Conservation (phyloP, 2,797 vertebrate genomes). For the Gymnoscopelus braueri region DNA sequence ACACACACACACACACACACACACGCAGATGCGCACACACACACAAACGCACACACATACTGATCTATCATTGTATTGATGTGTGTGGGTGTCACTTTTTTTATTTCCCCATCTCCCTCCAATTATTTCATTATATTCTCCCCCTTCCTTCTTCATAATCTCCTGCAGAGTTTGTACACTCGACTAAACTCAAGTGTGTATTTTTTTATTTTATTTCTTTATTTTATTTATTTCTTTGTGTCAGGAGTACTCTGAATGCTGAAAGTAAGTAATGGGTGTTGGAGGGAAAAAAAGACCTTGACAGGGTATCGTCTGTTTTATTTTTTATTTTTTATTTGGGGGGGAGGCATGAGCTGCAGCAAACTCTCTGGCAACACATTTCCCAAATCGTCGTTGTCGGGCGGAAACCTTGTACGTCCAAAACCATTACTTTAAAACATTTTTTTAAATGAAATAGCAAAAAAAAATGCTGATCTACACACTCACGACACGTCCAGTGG, state of each 20-base stretch:
- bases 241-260: conserved; percentile 70
- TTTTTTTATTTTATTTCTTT: conserved; percentile 15
- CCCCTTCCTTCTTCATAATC: conserved; percentile 59
- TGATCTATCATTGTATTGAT: conserved; percentile 82
- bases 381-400: too few species aligned
- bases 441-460: too few species aligned
- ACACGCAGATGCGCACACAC: conserved; percentile 1
- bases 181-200: conserved; percentile 66
- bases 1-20: conserved; percentile 16
- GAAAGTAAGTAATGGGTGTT: conserved; percentile 65
- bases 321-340: conserved; percentile 34
- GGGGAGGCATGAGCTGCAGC: conserved; percentile 63
- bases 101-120: conserved; percentile 55
- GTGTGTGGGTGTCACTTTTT: conserved; percentile 68
- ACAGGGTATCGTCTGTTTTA: conserved; percentile 70
- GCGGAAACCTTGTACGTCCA: too few species aligned
- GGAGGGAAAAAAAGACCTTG: conserved; percentile 50
- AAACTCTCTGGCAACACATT: conserved; percentile 44
- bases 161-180: conserved; percentile 71
- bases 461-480: too few species aligned
- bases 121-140: conserved; percentile 72
- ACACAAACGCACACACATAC: conserved; percentile 37
- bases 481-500: too few species aligned
- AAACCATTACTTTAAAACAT: too few species aligned
- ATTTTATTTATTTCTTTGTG: conserved; percentile 62